Evolutionary conservation across 2,113 vertebrate genomes (phyloP), one percentile per base, ranked within the genome.

Genomic region (Platichthys flesus): DNA sequence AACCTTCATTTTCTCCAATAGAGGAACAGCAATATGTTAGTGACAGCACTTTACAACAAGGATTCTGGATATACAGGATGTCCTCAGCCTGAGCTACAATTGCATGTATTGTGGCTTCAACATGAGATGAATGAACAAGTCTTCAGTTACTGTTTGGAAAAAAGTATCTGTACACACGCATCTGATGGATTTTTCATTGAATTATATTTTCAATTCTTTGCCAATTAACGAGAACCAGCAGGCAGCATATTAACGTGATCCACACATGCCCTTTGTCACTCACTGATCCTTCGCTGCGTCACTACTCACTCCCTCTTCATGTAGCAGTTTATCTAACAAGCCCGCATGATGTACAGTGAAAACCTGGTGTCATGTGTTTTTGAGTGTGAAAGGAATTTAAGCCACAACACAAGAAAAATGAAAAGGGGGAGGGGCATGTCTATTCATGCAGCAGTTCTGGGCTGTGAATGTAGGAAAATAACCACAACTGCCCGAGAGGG

Each of bases 391-490:
- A 85, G 49, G 21, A 78, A 75, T 23, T 82, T 70, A 77, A 90
- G 79, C 70, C 72, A 89, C 76, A 79, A 81, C 70, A 87, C 73
- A 55, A 84, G 54, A 83, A 84, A 85, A 85, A 85, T 45, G n/a
- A 18, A 24, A 35, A 60, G n/a, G 49, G 28, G 67, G 56, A 15
- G 49, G 23, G 67, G 83, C 77, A 81, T 86, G 82, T 91, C 71
- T 71, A 54, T 85, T 86, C 73, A 83, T 86, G 85, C 74, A 79
- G 87, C 78, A 80, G 87, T 79, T 76, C 76, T 9, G 52, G 77
- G 74, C 75, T 51, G 52, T 54, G n/a, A 85, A 60, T 79, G 18
- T 58, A 71, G 78, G 60, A 72, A 61, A 69, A 76, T 26, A 18
- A 73, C 76, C 72, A 88, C 58, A 71, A 87, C 81, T 40, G 73